Evolutionary conservation across 2,113 vertebrate species (phyloP), one percentile per base, ranked within the genome.

Genomic region (Megaceryle maxima): DNA sequence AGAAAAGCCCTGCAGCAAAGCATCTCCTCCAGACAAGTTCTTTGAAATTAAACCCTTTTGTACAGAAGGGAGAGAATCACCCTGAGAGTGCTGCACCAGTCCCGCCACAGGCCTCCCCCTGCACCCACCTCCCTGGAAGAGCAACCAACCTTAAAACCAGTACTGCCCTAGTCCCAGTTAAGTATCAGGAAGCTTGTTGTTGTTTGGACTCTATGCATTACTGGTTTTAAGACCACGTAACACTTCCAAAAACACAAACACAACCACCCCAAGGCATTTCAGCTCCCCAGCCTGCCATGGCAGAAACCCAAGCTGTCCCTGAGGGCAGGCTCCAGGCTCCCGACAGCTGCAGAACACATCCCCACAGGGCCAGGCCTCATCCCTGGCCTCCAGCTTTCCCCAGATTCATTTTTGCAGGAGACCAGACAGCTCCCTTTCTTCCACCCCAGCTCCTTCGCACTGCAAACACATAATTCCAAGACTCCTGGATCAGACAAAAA

Each of bases 401-500:
- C 33, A 0, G 9, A 15, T 17, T 5, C 4, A 2, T 25, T 64
- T n/a, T 62, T 87, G 60, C 73, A 72, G 25, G 35, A 43, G 89
- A 79, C 31, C 68, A 20, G 51, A 57, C n/a, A 60, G 78, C 43
- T 79, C 84, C 70, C 60, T 82, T 3, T 43, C 76, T 55, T 69
- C 78, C 68, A 79, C 20, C 56, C 29, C 24, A 0, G 3, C 56
- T 85, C 37, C 60, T 72, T 7, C 79, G 46, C 75, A 53, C 76
- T 29, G 77, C 90, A 48, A 87, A n/a, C 41, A 39, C 28, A 16
- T 17, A 76, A 78, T 86, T 59, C 87, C 87, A 93, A 92, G 82
- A 90, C 92, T 85, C 64, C 92, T 92, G 94, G 89, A 83, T 82
- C 72, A 80, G 83, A 73, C 89, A 94, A 88, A 86, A 97, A 78